Evolutionary conservation across 2,888 invertebrate genomes (phyloP).

Genomic region (Diaperis boleti): DNA sequence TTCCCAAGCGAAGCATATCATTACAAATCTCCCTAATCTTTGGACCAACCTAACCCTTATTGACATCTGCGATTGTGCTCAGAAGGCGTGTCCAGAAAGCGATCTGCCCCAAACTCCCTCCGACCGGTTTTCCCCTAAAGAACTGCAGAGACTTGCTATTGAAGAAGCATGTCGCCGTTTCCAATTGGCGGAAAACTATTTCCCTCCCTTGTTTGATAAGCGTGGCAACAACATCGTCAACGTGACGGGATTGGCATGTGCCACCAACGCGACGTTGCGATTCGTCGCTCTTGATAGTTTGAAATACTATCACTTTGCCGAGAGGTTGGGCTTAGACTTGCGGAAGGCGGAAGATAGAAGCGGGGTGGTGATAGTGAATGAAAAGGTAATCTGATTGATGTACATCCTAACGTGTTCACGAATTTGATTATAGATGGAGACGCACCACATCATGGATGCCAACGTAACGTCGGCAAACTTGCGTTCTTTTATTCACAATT

Average conservation of each 20-base stretch:
- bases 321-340: conserved; percentile 80
- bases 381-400: conserved; percentile 70
- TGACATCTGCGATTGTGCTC: conserved; percentile 17
- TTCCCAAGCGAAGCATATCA: not conserved
- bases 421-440: conserved; percentile 73
- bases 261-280: conserved; percentile 71
- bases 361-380: conserved; percentile 78
- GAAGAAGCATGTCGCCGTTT: conserved; percentile 52
- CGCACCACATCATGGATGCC: conserved; percentile 74
- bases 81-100: conserved; percentile 67
- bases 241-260: conserved; percentile 67
- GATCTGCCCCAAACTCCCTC: conserved; percentile 54
- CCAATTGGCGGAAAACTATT: conserved; percentile 64
- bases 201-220: conserved; percentile 60
- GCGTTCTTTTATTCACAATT: conserved; percentile 70
- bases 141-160: conserved; percentile 40
- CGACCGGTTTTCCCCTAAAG: conserved; percentile 1
- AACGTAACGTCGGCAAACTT: conserved; percentile 68
- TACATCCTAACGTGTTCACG: conserved; percentile 3
- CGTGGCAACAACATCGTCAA: conserved; percentile 24
- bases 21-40: conserved; percentile 18
- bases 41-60: conserved; percentile 23
- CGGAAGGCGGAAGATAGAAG: conserved; percentile 72
- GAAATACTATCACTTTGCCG: conserved; percentile 79
- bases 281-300: conserved; percentile 82